Evolutionary conservation across 1,140 invertebrate genomes (phyloP), one percentile per base, ranked within the genome.

Genomic region (Mycetomoellerius zeteki): DNA sequence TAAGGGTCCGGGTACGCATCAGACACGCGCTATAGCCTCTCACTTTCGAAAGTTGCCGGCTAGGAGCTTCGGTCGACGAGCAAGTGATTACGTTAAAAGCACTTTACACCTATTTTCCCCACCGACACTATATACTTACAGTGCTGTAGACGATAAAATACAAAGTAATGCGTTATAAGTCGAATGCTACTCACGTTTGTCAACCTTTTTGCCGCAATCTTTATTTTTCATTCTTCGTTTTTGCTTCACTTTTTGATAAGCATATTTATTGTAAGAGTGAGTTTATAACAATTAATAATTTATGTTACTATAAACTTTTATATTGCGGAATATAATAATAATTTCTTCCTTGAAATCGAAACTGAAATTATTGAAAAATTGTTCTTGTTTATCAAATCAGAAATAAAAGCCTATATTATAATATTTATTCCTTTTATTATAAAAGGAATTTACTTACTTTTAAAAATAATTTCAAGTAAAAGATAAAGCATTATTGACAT

Each of bases 61-160:
- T 86, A 84, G 89, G 56, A 60, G 80, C 67, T 90, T 90, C 85
- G 60, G 75, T 52, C 81, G 84, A 80, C 71, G 88, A 88, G 91
- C 69, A 90, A 90, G 92, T 94, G 92, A 94, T 94, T 93, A 93
- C 93, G 91, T 91, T 94, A 92, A 93, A 93, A 93, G 93, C 92
- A 94, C 93, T 93, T 93, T 91, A 89, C 92, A 92, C 91, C 89
- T 93, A 91, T 92, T 91, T 88, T 85, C 72, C 67, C 87, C 69
- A 85, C 24, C 50, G 50, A 37, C 52, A 56, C 88, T 92, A 87
- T 69, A 89, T 69, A 89, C 88, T 93, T 86, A 86, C 71, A 78
- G 75, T 52, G 69, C 12, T 24, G 80, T 47, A 69, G 87, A 80
- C 86, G 86, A 93, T 93, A 89, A 87, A 91, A 91, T 92, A 91